Evolutionary conservation across 37 sponge, comb jelly and placozoan species (phyloP).

Genomic region (Sycon ciliatum): DNA sequence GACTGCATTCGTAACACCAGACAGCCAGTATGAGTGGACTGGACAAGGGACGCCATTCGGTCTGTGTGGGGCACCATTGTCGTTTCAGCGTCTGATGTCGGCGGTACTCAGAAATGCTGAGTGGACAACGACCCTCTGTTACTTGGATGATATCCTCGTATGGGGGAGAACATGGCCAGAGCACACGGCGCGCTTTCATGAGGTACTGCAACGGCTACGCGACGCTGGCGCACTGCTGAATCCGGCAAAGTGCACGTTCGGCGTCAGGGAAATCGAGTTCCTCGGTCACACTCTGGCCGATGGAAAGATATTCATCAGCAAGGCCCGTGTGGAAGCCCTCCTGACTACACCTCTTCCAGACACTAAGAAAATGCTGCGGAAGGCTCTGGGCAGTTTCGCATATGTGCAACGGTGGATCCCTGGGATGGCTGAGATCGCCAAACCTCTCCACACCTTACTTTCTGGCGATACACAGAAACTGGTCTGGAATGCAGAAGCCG

Average conservation of each 20-base stretch:
- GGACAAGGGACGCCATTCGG: background rate
- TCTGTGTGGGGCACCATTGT: too few species aligned
- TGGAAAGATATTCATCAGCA: background rate
- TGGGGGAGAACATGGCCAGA: background rate
- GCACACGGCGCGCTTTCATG: too few species aligned
- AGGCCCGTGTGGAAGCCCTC: background rate
- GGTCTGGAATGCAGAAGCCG: background rate
- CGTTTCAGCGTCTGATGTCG: too few species aligned
- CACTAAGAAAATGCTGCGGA: too few species aligned
- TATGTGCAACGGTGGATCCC: too few species aligned
- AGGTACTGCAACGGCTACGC: background rate
- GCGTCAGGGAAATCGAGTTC: background rate
- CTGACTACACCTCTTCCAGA: too few species aligned
- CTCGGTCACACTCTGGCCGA: background rate
- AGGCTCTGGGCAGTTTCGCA: too few species aligned
- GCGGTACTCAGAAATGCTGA: background rate
- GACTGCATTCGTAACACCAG: too few species aligned
- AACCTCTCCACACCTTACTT: background rate
- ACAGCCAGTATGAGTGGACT: too few species aligned
- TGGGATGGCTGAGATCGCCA: too few species aligned
- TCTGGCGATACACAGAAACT: background rate
- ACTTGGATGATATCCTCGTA: background rate
- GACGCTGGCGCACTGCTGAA: background rate
- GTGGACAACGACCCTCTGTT: background rate
- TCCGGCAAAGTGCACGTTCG: background rate